Evolutionary conservation across 1,140 invertebrate genomes (phyloP).

Genomic region (Bombus affinis): DNA sequence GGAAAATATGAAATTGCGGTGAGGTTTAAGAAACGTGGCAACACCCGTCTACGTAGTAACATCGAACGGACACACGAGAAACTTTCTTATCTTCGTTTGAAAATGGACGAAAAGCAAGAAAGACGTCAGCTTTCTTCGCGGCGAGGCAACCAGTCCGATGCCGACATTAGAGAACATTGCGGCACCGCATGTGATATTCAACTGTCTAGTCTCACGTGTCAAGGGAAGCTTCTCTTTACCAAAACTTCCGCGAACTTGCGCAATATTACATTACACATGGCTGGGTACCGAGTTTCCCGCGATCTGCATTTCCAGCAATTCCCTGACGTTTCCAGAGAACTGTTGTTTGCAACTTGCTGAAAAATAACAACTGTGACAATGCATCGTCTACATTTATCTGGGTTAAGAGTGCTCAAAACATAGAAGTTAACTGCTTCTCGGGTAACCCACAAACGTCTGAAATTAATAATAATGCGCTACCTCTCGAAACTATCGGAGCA

Average conservation of each 20-base stretch:
- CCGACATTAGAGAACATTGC: constrained; percentile 10
- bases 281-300: constrained; percentile 5
- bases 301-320: constrained; percentile 37
- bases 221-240: constrained; percentile 21
- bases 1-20: too few relatives aligned
- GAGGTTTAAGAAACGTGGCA: too few relatives aligned
- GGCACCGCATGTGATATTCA: constrained; percentile 37
- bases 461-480: background rate
- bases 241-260: constrained; percentile 45
- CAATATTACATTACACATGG: constrained; percentile 46
- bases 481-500: background rate
- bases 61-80: background rate
- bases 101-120: background rate
- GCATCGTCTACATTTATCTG: background rate
- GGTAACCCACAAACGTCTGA: background rate
- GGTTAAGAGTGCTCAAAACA: background rate
- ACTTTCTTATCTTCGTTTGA: background rate
- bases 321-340: background rate
- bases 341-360: background rate
- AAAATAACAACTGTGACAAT: constrained; percentile 2
- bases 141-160: background rate
- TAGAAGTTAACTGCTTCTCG: background rate
- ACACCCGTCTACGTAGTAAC: background rate
- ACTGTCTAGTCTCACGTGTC: constrained; percentile 43
- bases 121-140: background rate